These are phyloP conservation scores for Pachydiplax longipennis DNA, from an alignment of 2,888 invertebrate species.

Conservation along the genomic window DNA sequence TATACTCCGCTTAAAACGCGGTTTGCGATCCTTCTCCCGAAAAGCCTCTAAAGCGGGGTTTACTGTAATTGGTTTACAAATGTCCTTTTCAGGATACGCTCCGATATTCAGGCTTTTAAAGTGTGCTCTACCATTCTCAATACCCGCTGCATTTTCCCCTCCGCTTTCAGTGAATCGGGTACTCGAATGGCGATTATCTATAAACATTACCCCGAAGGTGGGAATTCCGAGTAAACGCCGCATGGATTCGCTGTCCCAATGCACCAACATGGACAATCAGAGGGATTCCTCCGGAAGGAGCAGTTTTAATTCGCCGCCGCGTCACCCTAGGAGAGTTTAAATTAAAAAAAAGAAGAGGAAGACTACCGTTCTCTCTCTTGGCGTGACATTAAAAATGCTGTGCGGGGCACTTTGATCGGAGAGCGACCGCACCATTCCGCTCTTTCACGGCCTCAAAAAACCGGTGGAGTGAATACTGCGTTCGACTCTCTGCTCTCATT, in stretches of 20 bases:
- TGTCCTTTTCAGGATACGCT: too few relatives aligned
- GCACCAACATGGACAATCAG: neutral
- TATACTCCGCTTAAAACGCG: too few relatives aligned
- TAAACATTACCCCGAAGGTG: too few relatives aligned
- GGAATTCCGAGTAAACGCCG: too few relatives aligned
- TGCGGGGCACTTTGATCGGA: neutral
- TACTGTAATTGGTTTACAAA: too few relatives aligned
- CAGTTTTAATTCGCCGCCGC: neutral
- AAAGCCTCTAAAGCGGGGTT: too few relatives aligned
- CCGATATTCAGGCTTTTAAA: too few relatives aligned
- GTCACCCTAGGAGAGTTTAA: neutral
- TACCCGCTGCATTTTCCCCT: too few relatives aligned
- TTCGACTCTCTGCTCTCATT: neutral
- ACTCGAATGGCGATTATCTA: too few relatives aligned
- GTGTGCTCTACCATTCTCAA: too few relatives aligned
- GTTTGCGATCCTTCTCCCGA: too few relatives aligned
- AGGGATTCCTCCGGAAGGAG: neutral
- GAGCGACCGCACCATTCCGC: neutral
- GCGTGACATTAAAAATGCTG: neutral
- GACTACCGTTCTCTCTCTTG: neutral
- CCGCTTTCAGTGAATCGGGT: too few relatives aligned
- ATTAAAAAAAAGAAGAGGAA: neutral
- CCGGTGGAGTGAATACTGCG: neutral
- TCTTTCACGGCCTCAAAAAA: neutral
- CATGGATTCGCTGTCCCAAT: neutral